These are phyloP conservation scores for Phlogophora meticulosa DNA, from an alignment of 2,888 invertebrate genomes.

Conservation along the genomic window DNA sequence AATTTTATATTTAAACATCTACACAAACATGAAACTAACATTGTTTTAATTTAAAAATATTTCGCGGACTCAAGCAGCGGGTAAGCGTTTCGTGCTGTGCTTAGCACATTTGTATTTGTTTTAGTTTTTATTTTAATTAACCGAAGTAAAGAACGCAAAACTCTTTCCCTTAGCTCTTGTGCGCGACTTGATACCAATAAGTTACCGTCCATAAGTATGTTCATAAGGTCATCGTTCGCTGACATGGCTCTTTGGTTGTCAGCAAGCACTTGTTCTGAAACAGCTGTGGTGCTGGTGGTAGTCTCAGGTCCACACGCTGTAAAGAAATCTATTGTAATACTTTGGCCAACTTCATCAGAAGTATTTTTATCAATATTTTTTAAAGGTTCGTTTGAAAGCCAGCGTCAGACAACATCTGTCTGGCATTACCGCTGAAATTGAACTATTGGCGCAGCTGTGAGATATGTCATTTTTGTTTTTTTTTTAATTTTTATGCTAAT, in stretches of 20 bases:
- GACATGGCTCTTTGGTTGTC: background rate
- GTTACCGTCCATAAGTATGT: conserved; percentile 40
- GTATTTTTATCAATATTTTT: too few species aligned
- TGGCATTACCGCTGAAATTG: too few species aligned
- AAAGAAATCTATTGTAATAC: background rate
- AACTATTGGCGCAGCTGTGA: too few species aligned
- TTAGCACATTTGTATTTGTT: background rate
- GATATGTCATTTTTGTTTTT: too few species aligned
- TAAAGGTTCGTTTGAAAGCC: too few species aligned
- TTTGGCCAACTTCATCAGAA: too few species aligned
- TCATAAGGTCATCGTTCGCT: conserved; percentile 23
- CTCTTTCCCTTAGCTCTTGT: background rate
- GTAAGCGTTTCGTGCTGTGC: background rate
- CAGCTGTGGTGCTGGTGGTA: background rate
- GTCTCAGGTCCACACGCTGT: conserved; percentile 24
- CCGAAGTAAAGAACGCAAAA: background rate
- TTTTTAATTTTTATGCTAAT: too few species aligned
- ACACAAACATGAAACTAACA: background rate
- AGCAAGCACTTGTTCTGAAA: background rate
- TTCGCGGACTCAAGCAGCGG: conserved; percentile 1
- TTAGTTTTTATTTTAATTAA: background rate
- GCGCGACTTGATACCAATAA: background rate
- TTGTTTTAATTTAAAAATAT: background rate
- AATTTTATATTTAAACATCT: background rate
- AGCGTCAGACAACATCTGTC: too few species aligned